Evolutionary conservation across 2,888 invertebrate genomes (phyloP).

Genomic region (Melanostoma mellinum): DNA sequence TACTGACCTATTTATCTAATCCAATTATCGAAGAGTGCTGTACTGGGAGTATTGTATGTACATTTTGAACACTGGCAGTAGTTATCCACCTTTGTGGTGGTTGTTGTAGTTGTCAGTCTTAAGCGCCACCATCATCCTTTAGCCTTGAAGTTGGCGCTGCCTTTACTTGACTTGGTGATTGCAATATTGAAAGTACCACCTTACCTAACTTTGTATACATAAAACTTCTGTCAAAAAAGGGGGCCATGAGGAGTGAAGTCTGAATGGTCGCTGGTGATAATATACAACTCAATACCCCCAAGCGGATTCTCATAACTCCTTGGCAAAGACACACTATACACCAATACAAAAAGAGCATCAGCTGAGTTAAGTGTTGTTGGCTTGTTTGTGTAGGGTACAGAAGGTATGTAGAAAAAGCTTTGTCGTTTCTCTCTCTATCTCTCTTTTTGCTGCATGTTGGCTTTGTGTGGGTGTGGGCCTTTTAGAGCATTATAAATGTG

Average conservation of each 20-base stretch:
- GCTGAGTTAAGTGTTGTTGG: constrained; percentile 15
- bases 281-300: not conserved
- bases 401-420: constrained; percentile 18
- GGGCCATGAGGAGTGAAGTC: not conserved
- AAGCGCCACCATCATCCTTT: constrained; percentile 53
- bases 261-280: not conserved
- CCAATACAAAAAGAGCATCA: constrained; percentile 1
- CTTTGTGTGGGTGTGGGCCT: too few species aligned
- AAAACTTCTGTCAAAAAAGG: not conserved
- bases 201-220: not conserved
- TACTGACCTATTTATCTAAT: constrained; percentile 71
- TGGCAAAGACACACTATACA: not conserved
- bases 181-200: constrained; percentile 13
- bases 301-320: constrained; percentile 6
- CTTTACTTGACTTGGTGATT: constrained; percentile 40
- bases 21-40: constrained; percentile 54
- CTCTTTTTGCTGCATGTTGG: too few species aligned
- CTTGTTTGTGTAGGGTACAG: not conserved
- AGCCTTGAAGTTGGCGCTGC: constrained; percentile 61
- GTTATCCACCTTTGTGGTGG: not conserved
- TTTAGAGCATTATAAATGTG: constrained; percentile 2
- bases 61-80: constrained; percentile 7
- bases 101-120: not conserved
- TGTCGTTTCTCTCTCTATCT: not conserved
- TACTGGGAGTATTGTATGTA: not conserved